Percentiles rank a stretch among this genome's conserved stretches.
phyloP scores from a whole-genome alignment of 1,140 invertebrate species.

The Paraescarpia echinospica region DNA sequence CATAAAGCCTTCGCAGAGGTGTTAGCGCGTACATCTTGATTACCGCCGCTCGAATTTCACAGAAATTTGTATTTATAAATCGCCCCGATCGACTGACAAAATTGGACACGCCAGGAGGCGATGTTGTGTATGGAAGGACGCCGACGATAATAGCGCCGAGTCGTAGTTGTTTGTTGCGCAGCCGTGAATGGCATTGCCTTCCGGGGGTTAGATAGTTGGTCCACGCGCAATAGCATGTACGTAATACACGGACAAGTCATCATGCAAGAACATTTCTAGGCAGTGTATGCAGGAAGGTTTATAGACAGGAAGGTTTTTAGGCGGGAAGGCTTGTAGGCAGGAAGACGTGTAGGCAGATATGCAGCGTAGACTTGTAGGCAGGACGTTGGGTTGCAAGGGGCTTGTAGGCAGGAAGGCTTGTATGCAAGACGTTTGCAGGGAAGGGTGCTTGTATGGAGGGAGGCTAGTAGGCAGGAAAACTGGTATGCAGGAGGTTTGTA shows the following conservation, averaged over 20 bases:
- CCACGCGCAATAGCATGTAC: neutral
- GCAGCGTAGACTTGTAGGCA: neutral
- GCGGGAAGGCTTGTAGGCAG: neutral
- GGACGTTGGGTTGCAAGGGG: neutral
- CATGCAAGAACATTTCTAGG: neutral
- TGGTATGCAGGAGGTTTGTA: too few relatives aligned
- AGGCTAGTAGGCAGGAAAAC: neutral
- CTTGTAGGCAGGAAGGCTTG: neutral
- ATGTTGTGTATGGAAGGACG: neutral
- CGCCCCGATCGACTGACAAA: neutral
- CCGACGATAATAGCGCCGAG: neutral
- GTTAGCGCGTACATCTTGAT: neutral
- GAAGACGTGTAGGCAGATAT: neutral
- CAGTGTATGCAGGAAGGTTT: neutral
- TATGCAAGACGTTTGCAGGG: neutral
- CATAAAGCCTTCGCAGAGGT: neutral
- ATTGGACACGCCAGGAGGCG: neutral
- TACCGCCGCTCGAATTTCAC: neutral
- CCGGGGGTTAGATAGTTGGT: neutral
- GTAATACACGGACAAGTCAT: neutral
- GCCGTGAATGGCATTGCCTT: neutral
- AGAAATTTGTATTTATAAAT: constrained; percentile 7
- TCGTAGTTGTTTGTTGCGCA: neutral
- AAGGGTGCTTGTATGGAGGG: neutral
- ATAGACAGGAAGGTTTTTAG: neutral